Conservation (phyloP, 2,113 vertebrate genomes). For the Hiodon tergisus region DNA sequence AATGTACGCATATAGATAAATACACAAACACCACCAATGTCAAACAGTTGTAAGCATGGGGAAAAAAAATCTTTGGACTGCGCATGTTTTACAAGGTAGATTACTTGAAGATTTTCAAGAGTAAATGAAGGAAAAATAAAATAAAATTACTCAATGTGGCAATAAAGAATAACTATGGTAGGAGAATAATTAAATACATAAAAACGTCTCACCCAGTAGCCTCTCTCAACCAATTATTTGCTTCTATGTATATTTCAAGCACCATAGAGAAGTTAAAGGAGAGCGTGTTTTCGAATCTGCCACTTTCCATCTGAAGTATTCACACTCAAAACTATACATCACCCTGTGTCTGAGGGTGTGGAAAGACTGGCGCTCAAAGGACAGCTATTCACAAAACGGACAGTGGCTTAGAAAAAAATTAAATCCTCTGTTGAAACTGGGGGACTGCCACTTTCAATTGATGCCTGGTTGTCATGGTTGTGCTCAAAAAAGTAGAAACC, state of each 20-base stretch:
- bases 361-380: too few relatives aligned
- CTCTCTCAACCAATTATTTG: slow-evolving; percentile 7
- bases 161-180: slow-evolving; percentile 26
- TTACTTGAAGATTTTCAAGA: slow-evolving; percentile 33
- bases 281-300: not conserved
- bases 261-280: slow-evolving; percentile 15
- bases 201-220: slow-evolving; percentile 19
- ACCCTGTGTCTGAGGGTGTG: not conserved
- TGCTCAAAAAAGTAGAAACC: not conserved
- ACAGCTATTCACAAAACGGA: not conserved
- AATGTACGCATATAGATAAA: slow-evolving; percentile 47
- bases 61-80: slow-evolving; percentile 70
- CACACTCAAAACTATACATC: not conserved
- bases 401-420: not conserved
- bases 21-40: slow-evolving; percentile 53
- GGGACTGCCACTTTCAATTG: slow-evolving; percentile 3
- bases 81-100: slow-evolving; percentile 62
- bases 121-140: slow-evolving; percentile 26
- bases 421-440: slow-evolving; percentile 1
- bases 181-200: slow-evolving; percentile 41
- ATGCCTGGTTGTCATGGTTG: slow-evolving; percentile 3
- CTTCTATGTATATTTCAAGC: slow-evolving; percentile 18
- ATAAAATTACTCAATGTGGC: not conserved
- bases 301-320: slow-evolving; percentile 5
- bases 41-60: slow-evolving; percentile 50